phyloP scores from a whole-genome alignment of 2,113 vertebrate genomes.

The Eretmochelys imbricata region DNA sequence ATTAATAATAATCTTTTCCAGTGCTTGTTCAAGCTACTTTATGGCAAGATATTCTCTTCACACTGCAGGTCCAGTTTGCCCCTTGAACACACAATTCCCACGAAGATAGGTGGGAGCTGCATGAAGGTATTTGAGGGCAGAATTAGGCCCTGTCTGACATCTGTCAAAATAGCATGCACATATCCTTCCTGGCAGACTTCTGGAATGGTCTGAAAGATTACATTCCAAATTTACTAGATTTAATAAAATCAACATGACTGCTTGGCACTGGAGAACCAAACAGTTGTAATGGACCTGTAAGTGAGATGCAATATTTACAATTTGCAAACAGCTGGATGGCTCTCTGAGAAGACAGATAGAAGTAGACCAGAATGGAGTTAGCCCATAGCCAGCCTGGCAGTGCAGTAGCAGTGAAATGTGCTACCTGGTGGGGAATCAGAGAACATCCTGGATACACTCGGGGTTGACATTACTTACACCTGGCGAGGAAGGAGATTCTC shows the following conservation, averaged over 20 bases:
- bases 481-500: neutral
- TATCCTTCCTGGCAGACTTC: neutral
- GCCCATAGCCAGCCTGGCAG: neutral
- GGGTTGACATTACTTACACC: rapidly evolving
- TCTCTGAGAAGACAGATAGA: rapidly evolving
- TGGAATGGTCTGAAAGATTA: neutral
- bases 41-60: neutral
- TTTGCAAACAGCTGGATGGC: neutral
- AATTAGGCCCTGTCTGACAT: neutral
- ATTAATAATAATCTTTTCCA: neutral
- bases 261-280: neutral
- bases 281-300: neutral
- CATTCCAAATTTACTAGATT: neutral
- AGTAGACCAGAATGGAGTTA: neutral
- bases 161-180: neutral
- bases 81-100: neutral
- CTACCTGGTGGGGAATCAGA: neutral
- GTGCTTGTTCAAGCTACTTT: neutral
- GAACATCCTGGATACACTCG: neutral
- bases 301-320: neutral
- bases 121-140: neutral
- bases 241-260: neutral
- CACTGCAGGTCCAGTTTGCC: neutral
- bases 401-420: neutral
- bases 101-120: neutral